phyloP scores from a whole-genome alignment of 2,888 invertebrate species.

The Diloba caeruleocephala region DNA sequence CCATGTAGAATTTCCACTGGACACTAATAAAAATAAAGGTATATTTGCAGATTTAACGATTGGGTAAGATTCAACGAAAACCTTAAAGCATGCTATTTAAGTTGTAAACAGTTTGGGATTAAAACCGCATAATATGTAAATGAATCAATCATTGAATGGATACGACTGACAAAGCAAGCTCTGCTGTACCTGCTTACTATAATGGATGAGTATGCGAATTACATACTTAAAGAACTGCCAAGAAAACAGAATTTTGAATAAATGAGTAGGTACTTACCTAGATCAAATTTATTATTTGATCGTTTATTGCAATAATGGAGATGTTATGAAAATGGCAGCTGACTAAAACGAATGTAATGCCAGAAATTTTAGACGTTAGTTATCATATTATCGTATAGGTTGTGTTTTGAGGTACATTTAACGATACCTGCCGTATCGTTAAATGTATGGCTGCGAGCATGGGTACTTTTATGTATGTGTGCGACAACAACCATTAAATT shows the following conservation, averaged over 20 bases:
- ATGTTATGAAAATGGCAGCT: conserved; percentile 28
- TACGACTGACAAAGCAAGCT: background rate
- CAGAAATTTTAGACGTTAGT: conserved; percentile 20
- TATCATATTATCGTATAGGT: conserved; percentile 17
- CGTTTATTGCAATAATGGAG: conserved; percentile 18
- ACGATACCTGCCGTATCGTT: too few species aligned
- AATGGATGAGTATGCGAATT: conserved; percentile 2
- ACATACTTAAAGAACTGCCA: conserved; percentile 1
- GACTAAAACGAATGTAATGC: conserved; percentile 10
- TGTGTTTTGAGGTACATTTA: background rate
- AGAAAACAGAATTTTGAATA: conserved; percentile 4
- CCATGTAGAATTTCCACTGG: too few species aligned
- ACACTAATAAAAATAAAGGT: too few species aligned
- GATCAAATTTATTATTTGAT: conserved; percentile 10
- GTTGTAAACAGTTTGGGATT: too few species aligned
- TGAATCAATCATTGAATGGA: background rate
- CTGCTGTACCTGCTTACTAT: background rate
- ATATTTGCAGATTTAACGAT: too few species aligned
- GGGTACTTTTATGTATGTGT: conserved; percentile 9
- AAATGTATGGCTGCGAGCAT: background rate
- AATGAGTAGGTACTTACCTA: background rate
- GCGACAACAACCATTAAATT: conserved; percentile 12
- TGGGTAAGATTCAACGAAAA: too few species aligned
- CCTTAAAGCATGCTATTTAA: too few species aligned
- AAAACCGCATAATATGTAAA: background rate